Percentiles rank a stretch among this genome's conserved stretches.
These are phyloP conservation scores for Octodon degus DNA, from an alignment of 2,113 vertebrate genomes.

Conservation along the genomic window DNA sequence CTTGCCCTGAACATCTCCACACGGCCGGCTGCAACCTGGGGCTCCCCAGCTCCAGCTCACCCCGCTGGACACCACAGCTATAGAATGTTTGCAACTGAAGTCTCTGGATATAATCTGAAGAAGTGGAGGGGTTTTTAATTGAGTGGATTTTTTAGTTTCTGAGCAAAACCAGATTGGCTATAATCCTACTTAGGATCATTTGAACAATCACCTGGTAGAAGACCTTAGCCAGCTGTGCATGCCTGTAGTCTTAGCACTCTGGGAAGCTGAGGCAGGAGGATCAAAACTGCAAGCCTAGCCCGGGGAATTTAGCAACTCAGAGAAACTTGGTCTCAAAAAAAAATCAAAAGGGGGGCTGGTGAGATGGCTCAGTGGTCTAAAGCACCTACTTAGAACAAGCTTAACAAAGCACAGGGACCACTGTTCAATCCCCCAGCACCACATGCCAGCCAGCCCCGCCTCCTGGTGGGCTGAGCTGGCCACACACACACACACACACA, in stretches of 20 bases:
- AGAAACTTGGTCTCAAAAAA: background rate
- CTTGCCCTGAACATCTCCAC: accelerated
- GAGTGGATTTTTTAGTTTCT: background rate
- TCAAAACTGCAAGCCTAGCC: background rate
- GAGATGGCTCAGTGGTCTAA: too few species aligned
- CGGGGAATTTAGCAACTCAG: background rate
- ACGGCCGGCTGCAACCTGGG: accelerated
- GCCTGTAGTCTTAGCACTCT: background rate
- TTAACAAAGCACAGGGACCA: too few species aligned
- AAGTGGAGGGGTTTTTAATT: background rate
- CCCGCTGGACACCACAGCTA: accelerated
- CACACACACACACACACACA: too few species aligned
- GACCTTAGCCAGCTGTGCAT: background rate
- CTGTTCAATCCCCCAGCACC: too few species aligned
- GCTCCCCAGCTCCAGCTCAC: accelerated
- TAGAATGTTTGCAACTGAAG: background rate
- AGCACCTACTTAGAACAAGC: too few species aligned
- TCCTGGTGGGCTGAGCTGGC: too few species aligned
- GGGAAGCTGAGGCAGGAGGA: background rate
- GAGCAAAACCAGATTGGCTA: background rate
- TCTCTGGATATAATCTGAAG: background rate
- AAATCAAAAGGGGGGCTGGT: too few species aligned
- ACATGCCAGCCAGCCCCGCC: too few species aligned
- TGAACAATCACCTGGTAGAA: background rate
- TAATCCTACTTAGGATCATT: background rate